Base-by-base conservation (phyloP, 2,888 invertebrate genomes). In the Hirudinaria manillensis region DNA sequence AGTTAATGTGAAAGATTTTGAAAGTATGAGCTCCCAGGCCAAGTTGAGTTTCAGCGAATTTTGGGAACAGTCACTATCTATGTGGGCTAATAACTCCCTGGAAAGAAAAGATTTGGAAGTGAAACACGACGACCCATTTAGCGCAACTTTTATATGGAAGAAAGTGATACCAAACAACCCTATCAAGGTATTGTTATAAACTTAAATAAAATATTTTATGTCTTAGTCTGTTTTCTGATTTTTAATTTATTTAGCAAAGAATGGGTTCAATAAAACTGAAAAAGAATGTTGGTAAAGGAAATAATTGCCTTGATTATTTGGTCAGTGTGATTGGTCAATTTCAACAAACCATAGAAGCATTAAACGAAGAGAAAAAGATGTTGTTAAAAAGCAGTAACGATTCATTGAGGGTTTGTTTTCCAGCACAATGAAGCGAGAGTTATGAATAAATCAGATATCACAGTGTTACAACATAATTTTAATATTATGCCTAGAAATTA, bases 71-170 rank as follows among this genome's bases (percentile, higher is more conserved):
- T 34, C 68, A 34, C 10, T 68, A 6, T 68, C 68, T 6, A 36
- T 68, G 36, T 68, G 32, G 32, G 34, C n/a, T 4, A 36, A 34
- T 68, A 32, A 36, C 34, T 29, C 36, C 34, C 36, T 29, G n/a
- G 68, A 68, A 68, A 29, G 32, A 68, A 68, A 68, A 7, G 32
- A 68, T 68, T 34, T 68, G 10, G 68, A 68, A 61, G 61, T 61
- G 29, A 61, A 61, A 29, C 61, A 27, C 29, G 36, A 34, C 6
- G 68, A 68, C 21, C 32, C 36, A 13, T 10, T 3, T n/a, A 10
- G 16, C 45, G 36, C 32, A n/a, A 36, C 36, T 4, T 32, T 68
- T 10, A 34, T 36, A 29, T 68, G 68, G 68, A 68, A 68, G 34
- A 68, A 68, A 24, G 32, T 68, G 7, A 19, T 68, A 32, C 21